Conservation (phyloP, 2,113 vertebrate genomes). For the Echinops telfairi region DNA sequence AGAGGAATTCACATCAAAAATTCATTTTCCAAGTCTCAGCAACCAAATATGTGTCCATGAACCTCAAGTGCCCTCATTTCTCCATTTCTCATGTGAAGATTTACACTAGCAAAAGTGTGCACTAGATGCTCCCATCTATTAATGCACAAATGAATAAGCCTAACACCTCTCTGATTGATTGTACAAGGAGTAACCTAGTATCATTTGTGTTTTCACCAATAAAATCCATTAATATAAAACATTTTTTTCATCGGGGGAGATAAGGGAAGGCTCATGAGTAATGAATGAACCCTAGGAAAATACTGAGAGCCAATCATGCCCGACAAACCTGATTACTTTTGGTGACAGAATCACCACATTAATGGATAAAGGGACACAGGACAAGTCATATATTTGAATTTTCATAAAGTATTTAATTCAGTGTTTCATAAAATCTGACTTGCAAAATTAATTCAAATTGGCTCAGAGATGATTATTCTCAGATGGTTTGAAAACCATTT, state of each 20-base stretch:
- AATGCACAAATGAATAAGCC: not conserved
- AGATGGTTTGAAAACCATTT: constrained; percentile 81
- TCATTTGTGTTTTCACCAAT: constrained; percentile 38
- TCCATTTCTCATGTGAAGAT: not conserved
- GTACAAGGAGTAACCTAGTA: not conserved
- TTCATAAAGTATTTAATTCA: constrained; percentile 83
- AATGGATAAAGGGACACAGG: constrained; percentile 70
- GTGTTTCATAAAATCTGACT: constrained; percentile 81
- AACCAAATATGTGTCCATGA: not conserved
- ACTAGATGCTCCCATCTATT: not conserved
- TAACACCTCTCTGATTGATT: not conserved
- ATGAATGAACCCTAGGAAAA: not conserved
- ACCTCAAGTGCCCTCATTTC: not conserved
- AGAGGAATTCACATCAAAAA: not conserved
- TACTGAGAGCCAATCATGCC: constrained; percentile 56
- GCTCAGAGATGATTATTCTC: constrained; percentile 77
- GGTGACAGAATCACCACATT: constrained; percentile 40
- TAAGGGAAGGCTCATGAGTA: not conserved
- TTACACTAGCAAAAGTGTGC: not conserved
- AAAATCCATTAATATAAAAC: constrained; percentile 38
- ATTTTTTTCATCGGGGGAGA: not conserved
- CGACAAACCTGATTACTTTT: constrained; percentile 57
- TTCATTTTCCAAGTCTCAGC: not conserved
- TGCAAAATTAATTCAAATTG: constrained; percentile 83
- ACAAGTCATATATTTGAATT: constrained; percentile 81